phyloP scores from a whole-genome alignment of 2,113 vertebrate species.

The Mirza zaza region DNA sequence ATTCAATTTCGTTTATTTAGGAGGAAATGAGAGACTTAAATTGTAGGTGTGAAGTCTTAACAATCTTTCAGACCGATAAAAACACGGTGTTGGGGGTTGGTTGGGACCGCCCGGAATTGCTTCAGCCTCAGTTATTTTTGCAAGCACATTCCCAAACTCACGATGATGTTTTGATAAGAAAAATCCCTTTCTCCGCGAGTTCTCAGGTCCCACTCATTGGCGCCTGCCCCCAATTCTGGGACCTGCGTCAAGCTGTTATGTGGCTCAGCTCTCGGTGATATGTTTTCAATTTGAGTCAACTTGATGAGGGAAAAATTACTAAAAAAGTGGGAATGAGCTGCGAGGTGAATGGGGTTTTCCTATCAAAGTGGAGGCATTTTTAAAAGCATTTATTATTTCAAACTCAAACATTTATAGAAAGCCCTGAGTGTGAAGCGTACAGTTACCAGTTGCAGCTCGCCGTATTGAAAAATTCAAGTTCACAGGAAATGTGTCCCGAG shows the following conservation, averaged over 20 bases:
- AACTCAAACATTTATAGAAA: conserved; percentile 69
- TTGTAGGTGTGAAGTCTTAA: conserved; percentile 61
- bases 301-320: conserved; percentile 72
- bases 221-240: neutral
- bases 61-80: conserved; percentile 32
- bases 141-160: neutral
- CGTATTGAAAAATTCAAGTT: conserved; percentile 55
- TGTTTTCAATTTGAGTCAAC: conserved; percentile 68
- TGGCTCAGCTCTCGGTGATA: conserved; percentile 29
- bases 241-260: conserved; percentile 46
- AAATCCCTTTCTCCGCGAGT: conserved; percentile 51
- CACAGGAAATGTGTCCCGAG: conserved; percentile 39
- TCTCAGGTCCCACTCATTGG: conserved; percentile 36
- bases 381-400: conserved; percentile 70
- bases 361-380: conserved; percentile 69
- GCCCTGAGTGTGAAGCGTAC: conserved; percentile 58
- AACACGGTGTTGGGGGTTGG: conserved; percentile 36
- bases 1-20: conserved; percentile 76
- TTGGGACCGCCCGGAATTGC: neutral
- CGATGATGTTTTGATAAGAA: conserved; percentile 70
- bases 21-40: conserved; percentile 81
- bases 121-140: conserved; percentile 23
- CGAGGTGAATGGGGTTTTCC: conserved; percentile 65
- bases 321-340: conserved; percentile 68
- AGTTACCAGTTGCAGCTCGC: conserved; percentile 37